These are phyloP conservation scores for Luperina nickerlii DNA, from an alignment of 2,888 invertebrate species.

Conservation along the genomic window DNA sequence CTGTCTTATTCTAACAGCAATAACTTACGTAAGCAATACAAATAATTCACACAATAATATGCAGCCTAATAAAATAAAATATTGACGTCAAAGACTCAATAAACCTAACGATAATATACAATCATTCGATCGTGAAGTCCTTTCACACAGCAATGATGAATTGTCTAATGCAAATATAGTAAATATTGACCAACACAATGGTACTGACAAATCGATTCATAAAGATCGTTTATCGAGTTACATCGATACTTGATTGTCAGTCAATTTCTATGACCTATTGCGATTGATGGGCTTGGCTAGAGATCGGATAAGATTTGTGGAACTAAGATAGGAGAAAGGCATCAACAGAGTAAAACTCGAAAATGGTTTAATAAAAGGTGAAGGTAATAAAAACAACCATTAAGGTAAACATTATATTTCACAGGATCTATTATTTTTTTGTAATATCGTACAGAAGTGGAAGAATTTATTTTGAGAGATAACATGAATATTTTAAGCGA, in stretches of 20 bases:
- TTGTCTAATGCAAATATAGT: constrained; percentile 53
- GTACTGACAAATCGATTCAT: constrained; percentile 62
- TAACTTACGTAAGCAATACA: constrained; percentile 12
- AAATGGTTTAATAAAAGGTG: constrained; percentile 12
- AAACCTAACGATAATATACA: constrained; percentile 1
- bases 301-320: constrained; percentile 22
- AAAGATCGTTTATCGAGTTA: constrained; percentile 58
- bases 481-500: no score
- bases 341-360: background rate
- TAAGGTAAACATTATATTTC: background rate
- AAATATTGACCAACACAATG: constrained; percentile 65
- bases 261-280: constrained; percentile 60
- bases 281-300: constrained; percentile 34
- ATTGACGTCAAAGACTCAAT: constrained; percentile 16
- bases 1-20: background rate
- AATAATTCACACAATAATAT: constrained; percentile 22
- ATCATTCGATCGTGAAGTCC: constrained; percentile 42
- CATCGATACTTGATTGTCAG: constrained; percentile 48
- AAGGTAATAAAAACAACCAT: constrained; percentile 18
- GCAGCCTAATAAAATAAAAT: constrained; percentile 25
- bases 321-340: constrained; percentile 16
- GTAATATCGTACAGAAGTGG: background rate
- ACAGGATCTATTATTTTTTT: background rate
- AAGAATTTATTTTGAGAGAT: no score
- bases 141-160: constrained; percentile 69